Conservation (phyloP, 2,797 vertebrate genomes). For the Rhodeus uyekii region DNA sequence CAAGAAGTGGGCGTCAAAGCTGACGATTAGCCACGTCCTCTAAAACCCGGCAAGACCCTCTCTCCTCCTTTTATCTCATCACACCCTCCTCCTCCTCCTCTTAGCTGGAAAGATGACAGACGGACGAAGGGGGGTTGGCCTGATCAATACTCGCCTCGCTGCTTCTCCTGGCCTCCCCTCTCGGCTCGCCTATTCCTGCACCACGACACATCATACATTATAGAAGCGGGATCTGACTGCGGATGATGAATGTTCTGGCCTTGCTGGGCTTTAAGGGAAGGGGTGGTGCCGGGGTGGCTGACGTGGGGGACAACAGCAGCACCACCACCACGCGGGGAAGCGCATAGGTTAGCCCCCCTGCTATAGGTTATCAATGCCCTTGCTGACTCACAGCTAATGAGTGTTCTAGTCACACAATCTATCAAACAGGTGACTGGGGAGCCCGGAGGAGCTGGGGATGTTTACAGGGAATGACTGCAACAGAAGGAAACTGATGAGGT, state of each 20-base stretch:
- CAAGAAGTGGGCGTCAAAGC: constrained; percentile 72
- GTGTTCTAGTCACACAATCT: constrained; percentile 34
- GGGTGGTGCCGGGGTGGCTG: constrained; percentile 24
- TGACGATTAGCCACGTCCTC: constrained; percentile 73
- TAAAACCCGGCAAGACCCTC: constrained; percentile 63
- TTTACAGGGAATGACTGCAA: background rate
- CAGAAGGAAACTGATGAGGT: constrained; percentile 24
- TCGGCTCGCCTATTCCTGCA: constrained; percentile 35
- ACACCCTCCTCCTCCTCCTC: constrained; percentile 39
- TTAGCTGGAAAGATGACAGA: constrained; percentile 62
- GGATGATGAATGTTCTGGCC: constrained; percentile 53
- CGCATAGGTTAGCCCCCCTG: constrained; percentile 36
- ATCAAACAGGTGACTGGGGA: constrained; percentile 41
- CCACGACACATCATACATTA: constrained; percentile 55
- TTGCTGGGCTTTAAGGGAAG: constrained; percentile 40
- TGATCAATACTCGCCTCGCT: constrained; percentile 63
- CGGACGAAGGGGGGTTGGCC: constrained; percentile 56
- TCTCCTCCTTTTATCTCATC: constrained; percentile 65
- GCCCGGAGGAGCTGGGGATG: constrained; percentile 1
- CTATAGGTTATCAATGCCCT: constrained; percentile 42
- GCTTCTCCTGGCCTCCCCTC: constrained; percentile 21
- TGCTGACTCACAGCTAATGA: constrained; percentile 50
- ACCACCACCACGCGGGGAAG: constrained; percentile 2
- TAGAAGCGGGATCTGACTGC: constrained; percentile 38
- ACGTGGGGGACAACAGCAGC: constrained; percentile 9